phyloP scores from a whole-genome alignment of 2,888 invertebrate genomes.

The Suillia variegata region DNA sequence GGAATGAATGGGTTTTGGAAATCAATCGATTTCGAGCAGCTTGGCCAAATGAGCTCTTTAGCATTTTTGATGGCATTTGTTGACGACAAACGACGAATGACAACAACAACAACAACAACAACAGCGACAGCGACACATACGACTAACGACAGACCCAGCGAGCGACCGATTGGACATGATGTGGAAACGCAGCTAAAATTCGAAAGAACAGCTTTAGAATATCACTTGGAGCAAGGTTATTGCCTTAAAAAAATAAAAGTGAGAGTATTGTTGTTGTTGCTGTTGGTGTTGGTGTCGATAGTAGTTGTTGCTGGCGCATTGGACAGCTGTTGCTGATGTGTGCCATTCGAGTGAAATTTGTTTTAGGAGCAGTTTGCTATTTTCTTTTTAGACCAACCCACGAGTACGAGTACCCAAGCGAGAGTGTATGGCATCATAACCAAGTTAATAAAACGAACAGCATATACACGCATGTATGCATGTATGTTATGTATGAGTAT shows the following conservation, averaged over 20 bases:
- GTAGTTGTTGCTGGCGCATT: too few species aligned
- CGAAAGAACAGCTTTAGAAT: too few species aligned
- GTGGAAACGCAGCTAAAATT: too few species aligned
- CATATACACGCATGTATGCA: neutral
- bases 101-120: neutral
- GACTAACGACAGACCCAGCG: neutral
- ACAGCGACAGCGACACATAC: constrained; percentile 9
- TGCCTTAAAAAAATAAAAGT: neutral
- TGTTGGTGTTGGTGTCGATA: too few species aligned
- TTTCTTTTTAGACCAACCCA: neutral
- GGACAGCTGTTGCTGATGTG: constrained; percentile 45
- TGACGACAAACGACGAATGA: constrained; percentile 19
- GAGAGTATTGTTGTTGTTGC: neutral
- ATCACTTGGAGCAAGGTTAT: neutral
- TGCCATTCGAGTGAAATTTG: constrained; percentile 37
- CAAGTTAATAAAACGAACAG: constrained; percentile 26
- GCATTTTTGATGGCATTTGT: constrained; percentile 23
- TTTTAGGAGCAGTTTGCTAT: constrained; percentile 29
- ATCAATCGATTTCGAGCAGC: constrained; percentile 34
- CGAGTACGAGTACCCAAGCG: too few species aligned
- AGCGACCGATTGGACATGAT: neutral
- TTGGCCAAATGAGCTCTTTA: constrained; percentile 32
- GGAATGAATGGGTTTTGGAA: constrained; percentile 18
- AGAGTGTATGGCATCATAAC: constrained; percentile 21
- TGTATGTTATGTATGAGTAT: neutral